Evolutionary conservation across 2,888 invertebrate species (phyloP).

Genomic region (Listrodromus nycthemerus): DNA sequence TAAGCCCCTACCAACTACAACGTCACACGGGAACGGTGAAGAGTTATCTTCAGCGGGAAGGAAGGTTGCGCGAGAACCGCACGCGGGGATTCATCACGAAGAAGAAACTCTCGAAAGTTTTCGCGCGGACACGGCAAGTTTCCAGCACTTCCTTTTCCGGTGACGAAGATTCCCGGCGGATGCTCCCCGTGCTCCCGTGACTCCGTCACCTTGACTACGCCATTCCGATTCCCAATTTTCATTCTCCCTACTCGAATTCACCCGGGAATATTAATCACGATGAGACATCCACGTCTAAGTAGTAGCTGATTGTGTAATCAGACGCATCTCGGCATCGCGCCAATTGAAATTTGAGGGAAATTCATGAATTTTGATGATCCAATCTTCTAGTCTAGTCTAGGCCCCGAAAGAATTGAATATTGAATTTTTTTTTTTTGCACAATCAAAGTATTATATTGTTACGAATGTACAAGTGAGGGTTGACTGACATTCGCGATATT

Average conservation of each 20-base stretch:
- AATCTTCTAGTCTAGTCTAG: too few species aligned
- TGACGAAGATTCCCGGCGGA: constrained; percentile 26
- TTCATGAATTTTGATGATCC: too few species aligned
- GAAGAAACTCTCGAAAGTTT: constrained; percentile 57
- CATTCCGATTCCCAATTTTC: constrained; percentile 25
- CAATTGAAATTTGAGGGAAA: neutral
- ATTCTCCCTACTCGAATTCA: neutral
- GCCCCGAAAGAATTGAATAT: too few species aligned
- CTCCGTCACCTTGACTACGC: neutral
- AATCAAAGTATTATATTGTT: too few species aligned
- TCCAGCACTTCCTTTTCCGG: constrained; percentile 44
- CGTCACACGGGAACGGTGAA: constrained; percentile 39
- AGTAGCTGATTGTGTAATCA: neutral
- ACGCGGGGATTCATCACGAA: constrained; percentile 50
- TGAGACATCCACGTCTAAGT: neutral
- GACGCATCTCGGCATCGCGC: neutral
- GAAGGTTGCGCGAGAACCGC: constrained; percentile 16
- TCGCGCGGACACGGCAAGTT: constrained; percentile 42
- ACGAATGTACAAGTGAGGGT: too few species aligned
- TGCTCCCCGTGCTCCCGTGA: neutral
- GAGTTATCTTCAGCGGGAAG: constrained; percentile 52
- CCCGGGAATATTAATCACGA: neutral
- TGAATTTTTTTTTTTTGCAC: too few species aligned
- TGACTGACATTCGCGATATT: too few species aligned
- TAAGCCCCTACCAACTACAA: constrained; percentile 25